Percentiles rank a stretch among this genome's conserved stretches.
phyloP scores from a whole-genome alignment of 1,140 invertebrate species.

The Hylaeus anthracinus region DNA sequence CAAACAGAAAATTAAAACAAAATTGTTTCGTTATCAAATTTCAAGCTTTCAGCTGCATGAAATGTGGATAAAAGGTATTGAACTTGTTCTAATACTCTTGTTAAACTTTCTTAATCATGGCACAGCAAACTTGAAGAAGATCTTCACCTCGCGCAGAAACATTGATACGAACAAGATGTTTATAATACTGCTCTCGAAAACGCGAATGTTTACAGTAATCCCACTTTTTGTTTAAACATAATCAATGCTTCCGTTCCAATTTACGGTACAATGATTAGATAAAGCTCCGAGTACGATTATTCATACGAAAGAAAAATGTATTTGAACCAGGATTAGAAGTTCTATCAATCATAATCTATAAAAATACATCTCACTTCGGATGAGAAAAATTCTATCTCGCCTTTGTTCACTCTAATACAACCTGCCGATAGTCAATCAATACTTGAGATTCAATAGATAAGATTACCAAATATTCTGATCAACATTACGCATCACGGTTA shows the following conservation, averaged over 20 bases:
- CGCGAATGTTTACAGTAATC: no score
- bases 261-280: not conserved
- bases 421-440: conserved; percentile 19
- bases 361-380: not conserved
- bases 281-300: not conserved
- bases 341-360: not conserved
- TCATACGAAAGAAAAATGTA: not conserved
- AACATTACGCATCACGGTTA: not conserved
- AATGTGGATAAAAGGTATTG: no score
- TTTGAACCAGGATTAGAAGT: not conserved
- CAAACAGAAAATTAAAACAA: not conserved
- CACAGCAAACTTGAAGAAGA: no score
- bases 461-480: conserved; percentile 33
- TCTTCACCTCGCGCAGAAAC: no score
- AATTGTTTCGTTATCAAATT: no score
- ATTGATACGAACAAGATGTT: no score
- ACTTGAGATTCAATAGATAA: conserved; percentile 22
- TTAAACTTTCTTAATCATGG: no score
- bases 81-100: no score
- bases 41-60: no score
- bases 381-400: not conserved
- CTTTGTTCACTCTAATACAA: not conserved
- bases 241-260: not conserved
- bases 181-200: no score
- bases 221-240: not conserved